phyloP scores from a whole-genome alignment of 2,113 vertebrate genomes.

The Protomyctophum bolini region DNA sequence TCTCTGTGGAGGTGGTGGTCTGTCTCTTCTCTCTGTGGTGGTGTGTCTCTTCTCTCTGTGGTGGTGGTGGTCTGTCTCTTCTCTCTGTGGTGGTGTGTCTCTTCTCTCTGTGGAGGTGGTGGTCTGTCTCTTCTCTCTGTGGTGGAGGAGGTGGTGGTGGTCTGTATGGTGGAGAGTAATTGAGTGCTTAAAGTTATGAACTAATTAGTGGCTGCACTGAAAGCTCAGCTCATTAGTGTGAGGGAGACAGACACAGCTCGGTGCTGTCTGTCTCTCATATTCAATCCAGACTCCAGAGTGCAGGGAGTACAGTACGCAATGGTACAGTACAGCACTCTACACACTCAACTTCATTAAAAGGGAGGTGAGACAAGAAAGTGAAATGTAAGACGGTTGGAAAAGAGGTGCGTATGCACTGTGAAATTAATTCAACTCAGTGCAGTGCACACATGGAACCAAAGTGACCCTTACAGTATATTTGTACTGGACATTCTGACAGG shows the following conservation, averaged over 20 bases:
- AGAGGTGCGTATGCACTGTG: neutral
- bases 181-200: constrained; percentile 84
- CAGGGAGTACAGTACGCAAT: constrained; percentile 20
- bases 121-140: constrained; percentile 38
- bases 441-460: too few species aligned
- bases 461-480: too few species aligned
- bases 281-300: constrained; percentile 31
- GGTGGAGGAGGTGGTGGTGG: constrained; percentile 53
- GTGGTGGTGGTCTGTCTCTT: too few species aligned
- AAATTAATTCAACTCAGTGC: neutral
- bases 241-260: constrained; percentile 60
- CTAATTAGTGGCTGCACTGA: constrained; percentile 78
- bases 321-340: constrained; percentile 8
- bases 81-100: too few species aligned
- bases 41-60: constrained; percentile 33
- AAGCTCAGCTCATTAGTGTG: constrained; percentile 80
- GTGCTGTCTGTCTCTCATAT: constrained; percentile 65
- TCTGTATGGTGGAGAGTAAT: constrained; percentile 73
- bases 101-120: too few species aligned
- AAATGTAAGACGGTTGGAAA: constrained; percentile 4
- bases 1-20: too few species aligned
- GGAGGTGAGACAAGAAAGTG: constrained; percentile 20
- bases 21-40: too few species aligned
- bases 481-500: too few species aligned
- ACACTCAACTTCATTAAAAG: constrained; percentile 59